These are phyloP conservation scores for Petrolisthes manimaculis DNA, from an alignment of 2,888 invertebrate species.

Conservation along the genomic window DNA sequence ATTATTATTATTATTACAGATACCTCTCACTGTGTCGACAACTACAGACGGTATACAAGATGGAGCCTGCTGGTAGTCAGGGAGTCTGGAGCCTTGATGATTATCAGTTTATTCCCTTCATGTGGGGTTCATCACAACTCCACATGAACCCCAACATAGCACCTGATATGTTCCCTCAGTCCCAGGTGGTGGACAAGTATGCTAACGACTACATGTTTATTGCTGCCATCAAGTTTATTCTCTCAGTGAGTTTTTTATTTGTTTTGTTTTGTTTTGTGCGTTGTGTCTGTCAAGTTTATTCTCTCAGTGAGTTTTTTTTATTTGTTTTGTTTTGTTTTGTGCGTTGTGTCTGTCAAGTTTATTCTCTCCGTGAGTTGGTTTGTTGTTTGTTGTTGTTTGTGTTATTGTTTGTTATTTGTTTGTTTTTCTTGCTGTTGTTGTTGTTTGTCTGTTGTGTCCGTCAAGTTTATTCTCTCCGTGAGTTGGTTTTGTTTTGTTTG, in stretches of 20 bases:
- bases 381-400: not conserved
- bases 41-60: conserved; percentile 90
- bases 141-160: conserved; percentile 85
- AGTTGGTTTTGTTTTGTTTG: conserved; percentile 92
- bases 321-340: not conserved
- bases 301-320: conserved; percentile 76
- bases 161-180: conserved; percentile 87
- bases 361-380: conserved; percentile 79
- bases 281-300: conserved; percentile 94
- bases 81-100: conserved; percentile 99
- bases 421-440: conserved; percentile 6
- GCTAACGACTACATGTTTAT: conserved; percentile 89
- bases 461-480: conserved; percentile 83
- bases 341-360: conserved; percentile 88
- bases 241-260: conserved; percentile 74
- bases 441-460: conserved; percentile 79
- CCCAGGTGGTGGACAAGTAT: conserved; percentile 78
- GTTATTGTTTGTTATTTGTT: too few relatives aligned
- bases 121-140: conserved; percentile 99
- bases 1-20: conserved; percentile 71
- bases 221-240: conserved; percentile 92
- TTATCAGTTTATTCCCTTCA: conserved; percentile 97
- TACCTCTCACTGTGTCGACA: conserved; percentile 87
- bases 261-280: not conserved
- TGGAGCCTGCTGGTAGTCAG: conserved; percentile 99